Evolutionary conservation across 1,140 invertebrate species (phyloP).

Genomic region (Nasonia vitripennis): DNA sequence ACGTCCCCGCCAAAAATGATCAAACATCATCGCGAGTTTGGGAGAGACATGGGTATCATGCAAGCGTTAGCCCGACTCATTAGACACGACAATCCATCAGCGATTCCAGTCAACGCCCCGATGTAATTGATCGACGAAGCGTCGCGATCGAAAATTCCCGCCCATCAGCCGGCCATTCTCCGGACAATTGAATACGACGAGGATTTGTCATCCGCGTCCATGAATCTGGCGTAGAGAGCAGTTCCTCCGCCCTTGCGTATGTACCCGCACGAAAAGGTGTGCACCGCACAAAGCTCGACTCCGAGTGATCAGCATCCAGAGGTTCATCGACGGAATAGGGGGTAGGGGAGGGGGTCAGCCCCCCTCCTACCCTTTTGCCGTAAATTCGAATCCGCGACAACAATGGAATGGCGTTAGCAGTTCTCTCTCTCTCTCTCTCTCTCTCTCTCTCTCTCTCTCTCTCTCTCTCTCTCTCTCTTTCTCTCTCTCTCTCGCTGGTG

Average conservation of each 20-base stretch:
- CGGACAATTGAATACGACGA: neutral
- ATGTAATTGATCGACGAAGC: neutral
- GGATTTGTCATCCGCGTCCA: neutral
- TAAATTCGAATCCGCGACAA: conserved; percentile 44
- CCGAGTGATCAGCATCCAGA: neutral
- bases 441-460: too few species aligned
- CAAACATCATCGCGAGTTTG: neutral
- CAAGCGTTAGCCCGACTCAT: neutral
- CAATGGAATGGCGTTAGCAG: conserved; percentile 22
- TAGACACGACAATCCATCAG: neutral
- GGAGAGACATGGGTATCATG: neutral
- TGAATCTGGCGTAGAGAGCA: neutral
- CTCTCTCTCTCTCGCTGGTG: neutral
- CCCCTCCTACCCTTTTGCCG: neutral
- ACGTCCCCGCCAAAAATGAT: neutral
- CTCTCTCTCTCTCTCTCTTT: neutral
- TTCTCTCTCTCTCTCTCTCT: neutral
- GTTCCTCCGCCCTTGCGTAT: neutral
- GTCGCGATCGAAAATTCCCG: neutral
- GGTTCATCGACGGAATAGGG: neutral
- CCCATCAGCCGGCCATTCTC: neutral
- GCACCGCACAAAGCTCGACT: neutral
- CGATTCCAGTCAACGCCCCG: neutral
- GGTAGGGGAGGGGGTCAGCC: too few species aligned
- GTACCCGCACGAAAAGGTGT: neutral